These are phyloP conservation scores for Plagodis pulveraria DNA, from an alignment of 2,888 invertebrate species.

Conservation along the genomic window DNA sequence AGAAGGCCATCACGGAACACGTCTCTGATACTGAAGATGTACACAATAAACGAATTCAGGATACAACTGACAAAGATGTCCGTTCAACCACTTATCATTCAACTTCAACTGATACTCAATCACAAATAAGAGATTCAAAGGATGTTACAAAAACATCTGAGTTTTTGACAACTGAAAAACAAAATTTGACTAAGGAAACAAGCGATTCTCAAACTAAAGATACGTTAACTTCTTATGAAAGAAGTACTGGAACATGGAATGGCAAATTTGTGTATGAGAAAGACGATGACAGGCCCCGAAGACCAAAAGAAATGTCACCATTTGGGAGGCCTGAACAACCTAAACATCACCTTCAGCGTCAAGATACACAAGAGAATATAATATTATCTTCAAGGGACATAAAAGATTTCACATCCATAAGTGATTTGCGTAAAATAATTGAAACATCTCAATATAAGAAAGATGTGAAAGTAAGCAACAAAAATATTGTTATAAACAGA, in stretches of 20 bases:
- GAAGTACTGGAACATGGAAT: constrained; percentile 83
- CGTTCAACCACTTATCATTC: constrained; percentile 54
- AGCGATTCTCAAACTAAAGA: constrained; percentile 70
- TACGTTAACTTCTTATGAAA: constrained; percentile 72
- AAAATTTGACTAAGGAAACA: constrained; percentile 76
- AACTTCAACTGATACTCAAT: constrained; percentile 56
- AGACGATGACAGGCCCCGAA: constrained; percentile 72
- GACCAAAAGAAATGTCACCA: constrained; percentile 73
- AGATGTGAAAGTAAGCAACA: constrained; percentile 76
- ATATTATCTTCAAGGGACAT: constrained; percentile 78
- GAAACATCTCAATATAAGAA: constrained; percentile 73
- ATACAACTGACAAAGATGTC: constrained; percentile 53
- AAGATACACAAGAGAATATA: constrained; percentile 79
- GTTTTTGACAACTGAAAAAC: constrained; percentile 74
- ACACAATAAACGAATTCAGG: constrained; percentile 54
- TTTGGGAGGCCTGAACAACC: constrained; percentile 74
- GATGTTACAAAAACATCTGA: constrained; percentile 65
- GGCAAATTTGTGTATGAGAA: constrained; percentile 84
- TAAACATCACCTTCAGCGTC: constrained; percentile 73
- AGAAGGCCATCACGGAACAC: constrained; percentile 71
- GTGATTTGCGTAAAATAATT: constrained; percentile 76
- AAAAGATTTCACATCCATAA: constrained; percentile 79
- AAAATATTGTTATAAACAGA: constrained; percentile 77
- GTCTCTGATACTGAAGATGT: constrained; percentile 56
- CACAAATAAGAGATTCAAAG: constrained; percentile 56